phyloP scores from a whole-genome alignment of 2,113 vertebrate genomes.

The Oreocharis arfaki region DNA sequence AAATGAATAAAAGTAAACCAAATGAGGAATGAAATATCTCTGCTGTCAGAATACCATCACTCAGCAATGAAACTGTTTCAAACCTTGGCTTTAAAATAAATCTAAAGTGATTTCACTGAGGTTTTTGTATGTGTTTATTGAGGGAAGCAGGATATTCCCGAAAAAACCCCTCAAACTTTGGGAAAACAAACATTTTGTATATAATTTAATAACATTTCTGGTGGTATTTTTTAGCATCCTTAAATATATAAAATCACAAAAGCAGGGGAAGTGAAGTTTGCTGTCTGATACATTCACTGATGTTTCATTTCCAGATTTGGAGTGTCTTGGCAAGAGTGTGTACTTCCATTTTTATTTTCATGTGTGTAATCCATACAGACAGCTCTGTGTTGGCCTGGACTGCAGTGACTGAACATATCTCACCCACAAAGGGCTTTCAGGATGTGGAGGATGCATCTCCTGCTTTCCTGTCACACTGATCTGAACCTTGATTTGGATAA shows the following conservation, averaged over 20 bases:
- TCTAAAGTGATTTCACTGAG: neutral
- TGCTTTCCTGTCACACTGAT: neutral
- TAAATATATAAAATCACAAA: neutral
- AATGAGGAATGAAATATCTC: conserved; percentile 26
- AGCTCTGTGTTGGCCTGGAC: neutral
- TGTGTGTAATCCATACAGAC: neutral
- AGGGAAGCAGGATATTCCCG: neutral
- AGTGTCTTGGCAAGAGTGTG: neutral
- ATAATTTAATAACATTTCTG: neutral
- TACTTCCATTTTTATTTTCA: neutral
- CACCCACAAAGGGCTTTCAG: neutral
- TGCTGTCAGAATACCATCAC: neutral
- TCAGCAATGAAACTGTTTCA: conserved; percentile 22
- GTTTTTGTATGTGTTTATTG: neutral
- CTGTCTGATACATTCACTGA: neutral
- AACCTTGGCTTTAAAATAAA: conserved; percentile 3
- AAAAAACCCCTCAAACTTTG: neutral
- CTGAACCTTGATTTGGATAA: neutral
- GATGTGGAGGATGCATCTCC: neutral
- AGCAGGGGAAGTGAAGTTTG: neutral
- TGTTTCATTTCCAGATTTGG: neutral
- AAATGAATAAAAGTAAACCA: conserved; percentile 27
- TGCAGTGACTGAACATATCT: neutral
- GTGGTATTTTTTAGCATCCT: neutral
- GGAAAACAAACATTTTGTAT: neutral